Conservation (phyloP, 2,888 invertebrate species). For the Corbicula japonica region DNA sequence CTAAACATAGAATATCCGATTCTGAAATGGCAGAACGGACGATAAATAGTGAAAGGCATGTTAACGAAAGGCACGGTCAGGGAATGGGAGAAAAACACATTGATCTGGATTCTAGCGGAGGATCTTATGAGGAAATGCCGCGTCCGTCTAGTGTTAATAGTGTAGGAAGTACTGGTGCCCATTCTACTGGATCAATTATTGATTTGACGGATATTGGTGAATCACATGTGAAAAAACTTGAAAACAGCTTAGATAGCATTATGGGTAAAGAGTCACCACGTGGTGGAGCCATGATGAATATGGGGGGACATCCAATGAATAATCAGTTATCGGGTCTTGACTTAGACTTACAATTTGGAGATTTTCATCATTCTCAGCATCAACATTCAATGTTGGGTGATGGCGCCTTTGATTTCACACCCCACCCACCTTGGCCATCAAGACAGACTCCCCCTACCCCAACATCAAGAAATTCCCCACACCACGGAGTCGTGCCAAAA, state of each 20-base stretch:
- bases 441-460: constrained; percentile 61
- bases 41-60: constrained; percentile 51
- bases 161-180: constrained; percentile 67
- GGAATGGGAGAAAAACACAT: constrained; percentile 65
- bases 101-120: constrained; percentile 70
- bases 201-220: constrained; percentile 81
- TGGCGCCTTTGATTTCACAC: constrained; percentile 55
- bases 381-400: constrained; percentile 63
- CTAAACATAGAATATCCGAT: constrained; percentile 82
- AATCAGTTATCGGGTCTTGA: constrained; percentile 47
- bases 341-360: constrained; percentile 48
- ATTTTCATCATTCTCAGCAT: constrained; percentile 67
- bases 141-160: constrained; percentile 67
- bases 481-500: constrained; percentile 79
- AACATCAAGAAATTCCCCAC: constrained; percentile 57
- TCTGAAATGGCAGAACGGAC: constrained; percentile 57
- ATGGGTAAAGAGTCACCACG: constrained; percentile 69
- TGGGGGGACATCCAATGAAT: constrained; percentile 43
- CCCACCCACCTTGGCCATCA: constrained; percentile 49
- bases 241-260: constrained; percentile 77
- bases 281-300: constrained; percentile 17
- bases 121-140: constrained; percentile 58
- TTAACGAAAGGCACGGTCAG: constrained; percentile 58
- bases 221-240: constrained; percentile 77
- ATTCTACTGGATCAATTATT: constrained; percentile 74